Percentiles rank a stretch among this genome's conserved stretches.
Conservation (phyloP, 2,888 invertebrate species). For the Drosophila pseudotalamancana region DNA sequence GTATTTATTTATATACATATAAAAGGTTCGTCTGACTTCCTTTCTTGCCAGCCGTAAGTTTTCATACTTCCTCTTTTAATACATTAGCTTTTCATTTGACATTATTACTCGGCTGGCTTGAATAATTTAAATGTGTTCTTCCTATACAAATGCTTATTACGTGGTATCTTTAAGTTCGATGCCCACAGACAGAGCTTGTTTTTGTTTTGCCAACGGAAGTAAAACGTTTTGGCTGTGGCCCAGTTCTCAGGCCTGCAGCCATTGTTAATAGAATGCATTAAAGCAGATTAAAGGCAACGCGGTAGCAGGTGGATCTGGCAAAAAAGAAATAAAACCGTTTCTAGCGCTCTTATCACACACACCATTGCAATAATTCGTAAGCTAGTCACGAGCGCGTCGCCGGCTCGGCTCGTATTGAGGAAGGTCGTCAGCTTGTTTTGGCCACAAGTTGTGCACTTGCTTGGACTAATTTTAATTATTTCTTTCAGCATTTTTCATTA, state of each 20-base stretch:
- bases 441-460: conserved; percentile 23
- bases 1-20: no score
- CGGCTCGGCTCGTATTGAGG: conserved; percentile 3
- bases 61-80: no score
- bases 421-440: conserved; percentile 21
- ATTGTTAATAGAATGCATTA: conserved; percentile 54
- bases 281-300: conserved; percentile 52
- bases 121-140: no score
- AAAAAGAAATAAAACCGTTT: conserved; percentile 2
- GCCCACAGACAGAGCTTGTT: neutral
- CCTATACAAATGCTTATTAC: neutral
- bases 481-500: conserved; percentile 36
- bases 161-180: neutral
- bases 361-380: conserved; percentile 4
- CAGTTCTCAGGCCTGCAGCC: conserved; percentile 4
- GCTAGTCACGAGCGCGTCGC: conserved; percentile 12
- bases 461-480: conserved; percentile 65
- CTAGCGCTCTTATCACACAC: conserved; percentile 14
- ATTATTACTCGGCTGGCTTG: no score
- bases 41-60: no score
- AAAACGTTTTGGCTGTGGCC: conserved; percentile 2
- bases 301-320: conserved; percentile 5
- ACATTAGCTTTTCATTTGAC: no score
- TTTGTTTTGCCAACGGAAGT: conserved; percentile 14
- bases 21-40: no score